These are phyloP conservation scores for Dicaeum eximium DNA, from an alignment of 2,113 vertebrate genomes.

Conservation along the genomic window DNA sequence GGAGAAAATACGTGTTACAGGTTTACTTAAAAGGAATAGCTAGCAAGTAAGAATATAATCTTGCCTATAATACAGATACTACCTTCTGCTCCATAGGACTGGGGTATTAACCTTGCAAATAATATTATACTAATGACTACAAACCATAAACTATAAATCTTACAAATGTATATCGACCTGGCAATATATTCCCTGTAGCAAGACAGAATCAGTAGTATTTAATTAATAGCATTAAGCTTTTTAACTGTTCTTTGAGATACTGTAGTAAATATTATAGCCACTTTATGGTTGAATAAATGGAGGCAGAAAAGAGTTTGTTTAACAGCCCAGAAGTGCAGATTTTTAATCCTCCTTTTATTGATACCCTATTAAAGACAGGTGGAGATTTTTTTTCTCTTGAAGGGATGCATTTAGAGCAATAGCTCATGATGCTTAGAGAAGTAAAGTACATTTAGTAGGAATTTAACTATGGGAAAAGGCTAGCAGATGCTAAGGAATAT, in stretches of 20 bases:
- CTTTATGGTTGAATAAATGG: slow-evolving; percentile 9
- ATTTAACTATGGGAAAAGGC: not conserved
- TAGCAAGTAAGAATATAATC: not conserved
- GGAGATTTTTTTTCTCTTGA: not conserved
- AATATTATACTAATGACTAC: not conserved
- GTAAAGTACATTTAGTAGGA: not conserved
- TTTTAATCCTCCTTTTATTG: not conserved
- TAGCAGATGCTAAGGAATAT: slow-evolving; percentile 3
- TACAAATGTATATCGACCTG: not conserved
- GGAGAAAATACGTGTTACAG: not conserved
- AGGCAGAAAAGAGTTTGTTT: not conserved
- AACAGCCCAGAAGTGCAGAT: not conserved
- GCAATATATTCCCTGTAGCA: not conserved
- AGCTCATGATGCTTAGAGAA: not conserved
- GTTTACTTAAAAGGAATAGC: not conserved
- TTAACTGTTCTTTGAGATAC: not conserved
- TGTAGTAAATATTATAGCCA: not conserved
- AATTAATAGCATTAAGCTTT: not conserved
- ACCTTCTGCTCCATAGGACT: not conserved
- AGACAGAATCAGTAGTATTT: not conserved
- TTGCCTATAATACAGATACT: not conserved
- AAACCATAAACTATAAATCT: not conserved
- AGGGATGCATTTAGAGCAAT: not conserved
- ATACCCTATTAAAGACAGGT: not conserved
- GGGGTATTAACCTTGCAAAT: not conserved